Percentiles rank a stretch among this genome's conserved stretches.
Evolutionary conservation across 2,113 vertebrate genomes (phyloP).

Genomic region (Calcarius ornatus): DNA sequence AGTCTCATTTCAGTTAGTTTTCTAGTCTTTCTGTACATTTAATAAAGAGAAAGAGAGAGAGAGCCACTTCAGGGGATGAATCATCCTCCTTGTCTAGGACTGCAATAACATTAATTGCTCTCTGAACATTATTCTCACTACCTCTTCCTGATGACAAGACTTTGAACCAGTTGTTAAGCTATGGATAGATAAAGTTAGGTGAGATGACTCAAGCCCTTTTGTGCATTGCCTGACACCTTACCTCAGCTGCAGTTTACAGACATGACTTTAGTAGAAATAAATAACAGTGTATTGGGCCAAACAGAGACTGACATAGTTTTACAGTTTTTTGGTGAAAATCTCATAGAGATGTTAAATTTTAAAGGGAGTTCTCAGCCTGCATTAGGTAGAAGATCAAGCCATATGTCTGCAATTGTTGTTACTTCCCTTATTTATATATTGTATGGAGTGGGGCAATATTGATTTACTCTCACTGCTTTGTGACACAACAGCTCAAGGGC

Average conservation of each 20-base stretch:
- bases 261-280: not conserved
- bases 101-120: not conserved
- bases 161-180: not conserved
- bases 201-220: not conserved
- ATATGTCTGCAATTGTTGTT: not conserved
- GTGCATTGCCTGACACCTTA: not conserved
- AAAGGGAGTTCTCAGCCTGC: not conserved
- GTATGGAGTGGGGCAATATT: not conserved
- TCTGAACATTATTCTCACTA: not conserved
- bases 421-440: not conserved
- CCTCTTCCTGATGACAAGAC: not conserved
- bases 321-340: not conserved
- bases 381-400: not conserved
- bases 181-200: not conserved
- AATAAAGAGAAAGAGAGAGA: not conserved
- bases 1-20: not conserved
- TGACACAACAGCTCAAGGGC: not conserved
- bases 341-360: not conserved
- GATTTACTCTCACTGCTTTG: not conserved
- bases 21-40: not conserved
- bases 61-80: not conserved
- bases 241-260: not conserved
- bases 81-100: not conserved
- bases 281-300: not conserved
- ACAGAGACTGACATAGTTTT: not conserved